Evolutionary conservation across 2,113 vertebrate species (phyloP).

Genomic region (Toxostoma redivivum): DNA sequence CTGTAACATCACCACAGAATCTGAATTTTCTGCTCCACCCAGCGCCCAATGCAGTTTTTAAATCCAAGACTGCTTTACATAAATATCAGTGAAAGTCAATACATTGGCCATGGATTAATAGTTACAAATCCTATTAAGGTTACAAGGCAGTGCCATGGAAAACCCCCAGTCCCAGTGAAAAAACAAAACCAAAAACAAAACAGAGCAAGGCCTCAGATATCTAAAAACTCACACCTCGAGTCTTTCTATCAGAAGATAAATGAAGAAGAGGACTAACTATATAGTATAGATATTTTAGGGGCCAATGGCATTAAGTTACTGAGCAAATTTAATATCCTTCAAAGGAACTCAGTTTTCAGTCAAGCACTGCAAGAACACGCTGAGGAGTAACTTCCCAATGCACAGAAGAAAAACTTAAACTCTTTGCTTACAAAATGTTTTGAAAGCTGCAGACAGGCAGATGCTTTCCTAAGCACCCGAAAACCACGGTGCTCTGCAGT

Average conservation of each 20-base stretch:
- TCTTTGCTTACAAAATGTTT: conserved; percentile 34
- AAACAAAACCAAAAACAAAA: too few relatives aligned
- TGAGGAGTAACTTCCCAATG: neutral
- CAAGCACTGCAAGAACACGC: neutral
- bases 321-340: neutral
- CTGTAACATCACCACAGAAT: neutral
- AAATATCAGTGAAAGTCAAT: neutral
- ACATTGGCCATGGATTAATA: neutral
- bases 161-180: neutral
- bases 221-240: neutral
- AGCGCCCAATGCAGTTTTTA: fast-evolving
- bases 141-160: neutral
- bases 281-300: neutral
- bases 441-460: conserved; percentile 41
- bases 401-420: neutral
- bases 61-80: neutral
- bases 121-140: neutral
- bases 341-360: neutral
- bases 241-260: neutral
- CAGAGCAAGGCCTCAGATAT: neutral
- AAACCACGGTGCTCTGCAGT: neutral
- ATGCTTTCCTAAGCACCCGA: conserved; percentile 14
- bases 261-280: neutral
- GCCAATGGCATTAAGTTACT: neutral
- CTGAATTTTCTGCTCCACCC: neutral